Percentiles rank a stretch among this genome's conserved stretches.
These are phyloP conservation scores for Lepilemur ruficaudatus DNA, from an alignment of 2,797 vertebrate genomes.

Conservation along the genomic window DNA sequence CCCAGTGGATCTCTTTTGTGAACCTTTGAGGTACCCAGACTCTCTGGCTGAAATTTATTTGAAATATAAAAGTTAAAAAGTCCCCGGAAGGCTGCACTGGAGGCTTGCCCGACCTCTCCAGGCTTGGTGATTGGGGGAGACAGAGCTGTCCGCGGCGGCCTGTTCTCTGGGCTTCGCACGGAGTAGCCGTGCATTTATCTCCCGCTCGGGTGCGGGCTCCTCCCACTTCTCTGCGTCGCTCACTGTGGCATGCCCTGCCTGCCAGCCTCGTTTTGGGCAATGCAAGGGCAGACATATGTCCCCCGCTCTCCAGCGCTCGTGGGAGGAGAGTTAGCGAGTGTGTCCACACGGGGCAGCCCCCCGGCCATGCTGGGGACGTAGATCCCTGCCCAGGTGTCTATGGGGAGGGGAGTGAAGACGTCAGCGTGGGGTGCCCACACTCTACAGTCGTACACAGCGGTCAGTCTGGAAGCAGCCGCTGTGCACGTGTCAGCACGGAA, in stretches of 20 bases:
- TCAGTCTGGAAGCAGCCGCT: not conserved
- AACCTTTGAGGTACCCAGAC: not conserved
- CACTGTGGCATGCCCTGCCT: too few relatives aligned
- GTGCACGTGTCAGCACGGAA: fast-evolving
- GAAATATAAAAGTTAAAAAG: not conserved
- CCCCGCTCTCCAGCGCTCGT: not conserved
- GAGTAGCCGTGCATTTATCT: fast-evolving
- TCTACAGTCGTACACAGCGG: fast-evolving
- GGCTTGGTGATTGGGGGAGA: not conserved
- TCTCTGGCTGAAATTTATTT: not conserved
- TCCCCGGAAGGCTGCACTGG: not conserved
- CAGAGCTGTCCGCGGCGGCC: not conserved
- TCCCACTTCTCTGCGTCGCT: not conserved
- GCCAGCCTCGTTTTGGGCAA: not conserved
- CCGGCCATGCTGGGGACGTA: fast-evolving
- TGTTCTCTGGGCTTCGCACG: fast-evolving
- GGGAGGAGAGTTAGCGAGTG: too few relatives aligned
- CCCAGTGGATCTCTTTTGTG: not conserved
- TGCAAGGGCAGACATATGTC: not conserved
- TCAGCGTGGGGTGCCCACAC: fast-evolving
- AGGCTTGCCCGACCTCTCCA: too few relatives aligned
- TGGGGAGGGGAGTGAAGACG: not conserved
- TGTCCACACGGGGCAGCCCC: not conserved
- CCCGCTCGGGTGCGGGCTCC: fast-evolving
- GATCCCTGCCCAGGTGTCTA: not conserved